Base-by-base conservation (phyloP, 1,140 invertebrate species). In the Penaeus indicus region DNA sequence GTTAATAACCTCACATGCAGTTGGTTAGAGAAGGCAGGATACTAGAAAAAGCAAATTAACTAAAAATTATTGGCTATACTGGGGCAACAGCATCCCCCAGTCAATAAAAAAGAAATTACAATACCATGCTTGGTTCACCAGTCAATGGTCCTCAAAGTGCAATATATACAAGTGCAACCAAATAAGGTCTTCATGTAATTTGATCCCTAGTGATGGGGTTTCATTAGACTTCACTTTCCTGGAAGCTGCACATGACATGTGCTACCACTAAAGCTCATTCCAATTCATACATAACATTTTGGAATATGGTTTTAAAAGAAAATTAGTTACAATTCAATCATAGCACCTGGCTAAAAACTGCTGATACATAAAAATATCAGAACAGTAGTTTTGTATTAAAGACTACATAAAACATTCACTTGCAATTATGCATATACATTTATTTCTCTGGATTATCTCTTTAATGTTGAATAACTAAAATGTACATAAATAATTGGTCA, bases 161-260 rank as follows among this genome's bases (percentile, higher is more conserved):
- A 85, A 61, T 85, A 85, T 77, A 85, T 84, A 84, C 67, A 84
- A 72, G 67, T 77, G 69, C 84, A 85, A 84, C 38, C 69, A 75
- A 61, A 54, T 84, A 54, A 54, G 84, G n/a, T 72, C 69, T 60
- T 67, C 47, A 38, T 16, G 42, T 72, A 69, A 69, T 54, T 47
- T 54, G 83, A 84, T 75, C 42, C 61, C 25, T 85, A 60, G 60
- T 77, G 38, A 61, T 69, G n/a, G 22, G 47, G 25, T 85, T 85
- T 60, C 83, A 72, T 22, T 27, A 32, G 84, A 85, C 69, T 61
- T 54, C 16, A 19, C 61, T 75, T n/a, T 25, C 32, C 21, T 4
- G 47, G 27, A 61, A 54, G 60, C 47, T 85, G 69, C 69, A 85
- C 67, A 62, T 64, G 5, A 82, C 32, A 61, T 64, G 54, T 19